Percentiles rank a stretch among this genome's conserved stretches.
These are phyloP conservation scores for Sciurus niger DNA, from an alignment of 2,113 vertebrate genomes.

Conservation along the genomic window DNA sequence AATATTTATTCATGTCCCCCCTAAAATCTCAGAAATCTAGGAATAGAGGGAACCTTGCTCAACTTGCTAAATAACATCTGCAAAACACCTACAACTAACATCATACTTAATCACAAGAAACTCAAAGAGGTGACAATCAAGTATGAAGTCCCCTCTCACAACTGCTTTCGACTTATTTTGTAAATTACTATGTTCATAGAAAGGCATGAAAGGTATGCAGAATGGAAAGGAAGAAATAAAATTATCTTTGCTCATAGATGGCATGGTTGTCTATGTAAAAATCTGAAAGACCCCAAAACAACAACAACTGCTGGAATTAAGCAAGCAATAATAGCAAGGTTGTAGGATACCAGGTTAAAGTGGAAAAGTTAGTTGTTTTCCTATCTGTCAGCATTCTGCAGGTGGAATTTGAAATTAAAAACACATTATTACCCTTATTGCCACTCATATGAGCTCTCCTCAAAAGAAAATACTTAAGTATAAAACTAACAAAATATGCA, in stretches of 20 bases:
- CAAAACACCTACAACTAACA: neutral
- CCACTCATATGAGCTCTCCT: neutral
- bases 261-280: neutral
- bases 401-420: neutral
- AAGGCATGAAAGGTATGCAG: neutral
- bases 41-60: too few species aligned
- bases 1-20: neutral
- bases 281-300: neutral
- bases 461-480: neutral
- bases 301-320: neutral
- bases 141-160: neutral
- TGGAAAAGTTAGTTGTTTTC: neutral
- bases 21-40: too few species aligned
- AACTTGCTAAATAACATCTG: neutral
- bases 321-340: too few species aligned
- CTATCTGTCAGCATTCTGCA: neutral
- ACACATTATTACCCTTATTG: neutral
- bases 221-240: neutral
- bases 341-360: neutral
- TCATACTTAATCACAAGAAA: neutral
- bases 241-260: neutral
- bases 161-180: neutral
- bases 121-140: neutral
- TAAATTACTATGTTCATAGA: neutral
- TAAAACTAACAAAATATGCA: neutral